phyloP scores from a whole-genome alignment of 1,140 invertebrate species.

The Drosophila miranda region DNA sequence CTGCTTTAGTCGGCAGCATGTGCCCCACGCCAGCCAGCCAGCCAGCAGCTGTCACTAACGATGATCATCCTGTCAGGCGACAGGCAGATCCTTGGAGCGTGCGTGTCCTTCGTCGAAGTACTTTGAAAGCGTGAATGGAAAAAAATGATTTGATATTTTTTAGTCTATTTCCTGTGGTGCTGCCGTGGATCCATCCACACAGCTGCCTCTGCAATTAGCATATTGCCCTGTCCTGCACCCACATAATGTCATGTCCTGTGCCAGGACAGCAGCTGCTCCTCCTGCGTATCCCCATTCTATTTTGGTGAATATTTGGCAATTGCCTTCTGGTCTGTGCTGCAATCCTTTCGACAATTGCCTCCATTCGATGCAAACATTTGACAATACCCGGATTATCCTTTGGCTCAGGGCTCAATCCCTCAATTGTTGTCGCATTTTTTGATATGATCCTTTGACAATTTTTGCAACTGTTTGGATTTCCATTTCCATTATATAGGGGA shows the following conservation, averaged over 20 bases:
- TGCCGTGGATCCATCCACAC: neutral
- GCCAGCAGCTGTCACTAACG: slow-evolving; percentile 58
- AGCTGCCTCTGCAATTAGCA: slow-evolving; percentile 50
- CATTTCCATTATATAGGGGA: slow-evolving; percentile 15
- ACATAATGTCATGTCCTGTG: slow-evolving; percentile 44
- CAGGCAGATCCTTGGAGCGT: slow-evolving; percentile 49
- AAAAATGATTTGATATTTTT: slow-evolving; percentile 64
- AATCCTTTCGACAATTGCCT: slow-evolving; percentile 48
- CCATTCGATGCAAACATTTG: slow-evolving; percentile 40
- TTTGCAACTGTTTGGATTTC: slow-evolving; percentile 40
- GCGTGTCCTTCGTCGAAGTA: slow-evolving; percentile 47
- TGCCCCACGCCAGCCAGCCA: slow-evolving; percentile 41
- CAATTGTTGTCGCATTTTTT: slow-evolving; percentile 44
- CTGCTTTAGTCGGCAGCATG: slow-evolving; percentile 68
- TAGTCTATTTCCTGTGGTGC: slow-evolving; percentile 53
- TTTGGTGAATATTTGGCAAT: slow-evolving; percentile 35
- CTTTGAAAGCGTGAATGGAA: slow-evolving; percentile 14
- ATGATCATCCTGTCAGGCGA: slow-evolving; percentile 60
- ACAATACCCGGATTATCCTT: slow-evolving; percentile 58
- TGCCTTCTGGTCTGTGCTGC: slow-evolving; percentile 20
- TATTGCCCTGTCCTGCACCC: slow-evolving; percentile 50
- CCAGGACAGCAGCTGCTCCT: slow-evolving; percentile 29
- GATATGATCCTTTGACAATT: slow-evolving; percentile 41
- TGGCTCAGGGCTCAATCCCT: slow-evolving; percentile 33
- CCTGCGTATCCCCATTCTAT: slow-evolving; percentile 17